phyloP scores from a whole-genome alignment of 2,888 invertebrate genomes.

The Maniola hyperantus region DNA sequence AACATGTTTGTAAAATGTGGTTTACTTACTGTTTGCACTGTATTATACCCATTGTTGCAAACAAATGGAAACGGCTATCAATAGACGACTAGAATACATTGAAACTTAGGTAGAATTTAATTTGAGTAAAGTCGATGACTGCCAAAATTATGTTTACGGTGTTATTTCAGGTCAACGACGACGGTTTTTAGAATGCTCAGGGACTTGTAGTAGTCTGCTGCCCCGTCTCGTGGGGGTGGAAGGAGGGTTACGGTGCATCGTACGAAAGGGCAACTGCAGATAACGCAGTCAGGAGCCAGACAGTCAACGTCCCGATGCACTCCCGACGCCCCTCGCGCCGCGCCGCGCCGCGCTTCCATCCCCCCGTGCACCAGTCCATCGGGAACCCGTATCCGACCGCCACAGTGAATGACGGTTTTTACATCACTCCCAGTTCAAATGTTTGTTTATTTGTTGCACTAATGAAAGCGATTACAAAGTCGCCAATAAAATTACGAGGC shows the following conservation, averaged over 20 bases:
- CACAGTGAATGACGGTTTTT: conserved; percentile 65
- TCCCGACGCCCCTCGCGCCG: conserved; percentile 53
- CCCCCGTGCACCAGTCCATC: conserved; percentile 50
- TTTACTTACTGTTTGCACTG: not conserved
- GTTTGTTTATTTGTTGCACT: conserved; percentile 65
- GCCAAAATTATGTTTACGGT: conserved; percentile 31
- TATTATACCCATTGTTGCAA: not conserved
- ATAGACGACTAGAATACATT: not conserved
- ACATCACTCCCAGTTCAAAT: conserved; percentile 53
- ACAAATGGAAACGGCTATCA: not conserved
- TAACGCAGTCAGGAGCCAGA: conserved; percentile 77
- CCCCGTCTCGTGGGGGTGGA: conserved; percentile 61
- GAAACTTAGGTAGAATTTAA: conserved; percentile 14
- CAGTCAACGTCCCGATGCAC: conserved; percentile 81
- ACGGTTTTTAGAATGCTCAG: conserved; percentile 63
- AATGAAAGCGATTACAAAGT: conserved; percentile 70
- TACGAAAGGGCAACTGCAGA: conserved; percentile 82
- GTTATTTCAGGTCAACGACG: conserved; percentile 74
- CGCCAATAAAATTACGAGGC: conserved; percentile 63
- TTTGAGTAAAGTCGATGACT: conserved; percentile 26
- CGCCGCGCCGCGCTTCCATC: conserved; percentile 44
- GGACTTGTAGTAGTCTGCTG: conserved; percentile 69
- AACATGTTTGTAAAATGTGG: not conserved
- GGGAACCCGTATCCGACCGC: conserved; percentile 73
- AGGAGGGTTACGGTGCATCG: conserved; percentile 78